Evolutionary conservation across 2,888 invertebrate genomes (phyloP).

Genomic region (Caenorhabditis wallacei): DNA sequence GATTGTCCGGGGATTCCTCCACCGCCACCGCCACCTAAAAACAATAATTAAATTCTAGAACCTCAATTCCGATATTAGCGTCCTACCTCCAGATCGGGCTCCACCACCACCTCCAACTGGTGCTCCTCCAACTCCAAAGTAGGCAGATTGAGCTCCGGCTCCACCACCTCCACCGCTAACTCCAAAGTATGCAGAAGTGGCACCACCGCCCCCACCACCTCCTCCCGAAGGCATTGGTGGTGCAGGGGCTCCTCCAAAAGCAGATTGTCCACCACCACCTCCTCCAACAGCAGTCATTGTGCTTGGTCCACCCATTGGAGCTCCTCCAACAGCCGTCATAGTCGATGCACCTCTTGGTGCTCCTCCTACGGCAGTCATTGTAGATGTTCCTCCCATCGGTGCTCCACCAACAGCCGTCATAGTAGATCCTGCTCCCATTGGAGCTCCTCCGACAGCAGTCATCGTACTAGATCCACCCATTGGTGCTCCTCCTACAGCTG

Average conservation of each 20-base stretch:
- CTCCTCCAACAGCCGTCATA: slow-evolving; percentile 61
- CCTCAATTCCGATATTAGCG: no score
- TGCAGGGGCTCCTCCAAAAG: slow-evolving; percentile 66
- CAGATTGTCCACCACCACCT: slow-evolving; percentile 55
- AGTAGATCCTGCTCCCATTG: slow-evolving; percentile 37
- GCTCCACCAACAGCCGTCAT: slow-evolving; percentile 65
- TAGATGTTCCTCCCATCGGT: slow-evolving; percentile 23
- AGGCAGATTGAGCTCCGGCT: slow-evolving; percentile 56
- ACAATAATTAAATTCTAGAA: no score
- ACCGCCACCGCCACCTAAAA: slow-evolving; percentile 36
- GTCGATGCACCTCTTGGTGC: slow-evolving; percentile 43
- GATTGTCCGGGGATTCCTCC: slow-evolving; percentile 60
- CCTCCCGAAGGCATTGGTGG: slow-evolving; percentile 75
- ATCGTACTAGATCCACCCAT: slow-evolving; percentile 47
- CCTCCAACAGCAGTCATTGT: slow-evolving; percentile 63
- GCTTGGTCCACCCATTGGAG: slow-evolving; percentile 33
- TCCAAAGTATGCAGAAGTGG: slow-evolving; percentile 68
- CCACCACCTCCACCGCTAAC: slow-evolving; percentile 55
- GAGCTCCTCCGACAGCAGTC: slow-evolving; percentile 60
- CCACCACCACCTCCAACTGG: slow-evolving; percentile 58
- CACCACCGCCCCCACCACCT: slow-evolving; percentile 49
- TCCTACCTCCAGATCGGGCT: slow-evolving; percentile 55
- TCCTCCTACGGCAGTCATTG: slow-evolving; percentile 54
- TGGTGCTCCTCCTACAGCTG: slow-evolving; percentile 44
- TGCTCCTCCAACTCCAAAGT: slow-evolving; percentile 64